Base-by-base conservation (phyloP, 2,797 vertebrate species). In the Chaetophractus vellerosus region DNA sequence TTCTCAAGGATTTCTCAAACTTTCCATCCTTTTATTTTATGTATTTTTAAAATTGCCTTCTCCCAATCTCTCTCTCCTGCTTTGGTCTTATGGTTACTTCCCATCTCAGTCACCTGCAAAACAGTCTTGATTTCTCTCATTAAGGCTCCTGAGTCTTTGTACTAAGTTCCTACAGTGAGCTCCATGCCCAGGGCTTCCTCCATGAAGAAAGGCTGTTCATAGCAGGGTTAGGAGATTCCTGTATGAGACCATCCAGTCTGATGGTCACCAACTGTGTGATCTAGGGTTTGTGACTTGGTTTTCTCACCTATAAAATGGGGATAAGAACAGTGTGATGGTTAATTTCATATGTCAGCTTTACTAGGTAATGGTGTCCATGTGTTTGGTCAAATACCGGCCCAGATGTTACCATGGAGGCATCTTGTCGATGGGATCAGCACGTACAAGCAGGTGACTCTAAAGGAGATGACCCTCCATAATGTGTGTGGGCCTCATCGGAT, bases 101-200 rank as follows among this genome's bases (percentile, higher is more conserved):
- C 93, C 52, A 28, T 63, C n/a, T 36, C 72, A 95, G 90, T 55
- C 75, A 89, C 48, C 78, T 95, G 55, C 76, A 33, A 69, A 71
- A 41, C 12, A 45, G 81, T 45, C 33, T 36, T 52, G 18, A 2
- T 78, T 52, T 84, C 75, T 88, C 75, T 15, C 48, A 41, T 71
- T 79, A 61, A 78, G 81, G 63, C 72, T 16, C 66, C 8, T n/a
- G 28, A 76, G 74, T 61, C 8, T 78, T 59, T 38, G 41, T 50
- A 18, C 55, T 23, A 4, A 75, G 36, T 66, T 48, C 14, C 66
- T 48, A 9, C 1, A 9, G 61, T 36, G 59, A 41, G 14, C 71
- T 59, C 33, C 11, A 50, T 14, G 23, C n/a, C 14, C 0, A 1
- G 10, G 68, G 23, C 31, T 38, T 6, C 41, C 55, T 74, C 57